Percentiles rank a stretch among this genome's conserved stretches.
Evolutionary conservation across 2,888 invertebrate species (phyloP).

Genomic region (Vannuccia rotundouncinata): DNA sequence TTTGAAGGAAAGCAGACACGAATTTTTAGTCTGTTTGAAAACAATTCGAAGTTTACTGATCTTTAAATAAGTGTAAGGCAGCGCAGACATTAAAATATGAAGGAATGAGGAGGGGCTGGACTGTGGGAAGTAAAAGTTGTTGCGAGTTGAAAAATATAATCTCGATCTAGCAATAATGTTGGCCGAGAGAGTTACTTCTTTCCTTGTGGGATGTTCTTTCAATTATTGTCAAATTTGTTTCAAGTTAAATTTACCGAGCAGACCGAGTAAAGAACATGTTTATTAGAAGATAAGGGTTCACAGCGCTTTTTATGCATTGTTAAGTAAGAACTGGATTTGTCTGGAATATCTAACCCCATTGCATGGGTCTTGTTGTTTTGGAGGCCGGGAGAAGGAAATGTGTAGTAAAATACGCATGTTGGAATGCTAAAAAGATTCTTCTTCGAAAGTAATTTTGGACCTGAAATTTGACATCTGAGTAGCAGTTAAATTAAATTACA

Average conservation of each 20-base stretch:
- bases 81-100: not conserved
- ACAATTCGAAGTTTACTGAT: not conserved
- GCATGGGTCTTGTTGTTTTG: not conserved
- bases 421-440: not conserved
- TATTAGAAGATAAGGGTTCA: not conserved
- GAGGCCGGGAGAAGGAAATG: not conserved
- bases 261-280: not conserved
- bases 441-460: not conserved
- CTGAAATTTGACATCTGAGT: not conserved
- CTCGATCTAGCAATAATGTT: not conserved
- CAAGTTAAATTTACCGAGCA: too few species aligned
- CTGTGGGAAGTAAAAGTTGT: not conserved
- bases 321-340: not conserved
- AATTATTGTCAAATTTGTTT: too few species aligned
- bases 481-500: not conserved
- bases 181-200: not conserved
- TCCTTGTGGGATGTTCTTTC: too few species aligned
- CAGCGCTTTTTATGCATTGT: not conserved
- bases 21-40: too few species aligned
- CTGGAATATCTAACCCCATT: not conserved
- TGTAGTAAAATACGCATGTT: not conserved
- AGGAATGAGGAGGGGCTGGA: not conserved
- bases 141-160: not conserved
- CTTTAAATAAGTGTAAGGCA: not conserved
- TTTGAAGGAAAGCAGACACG: too few species aligned